Base-by-base conservation (phyloP, 2,113 vertebrate genomes). In the Mesocricetus auratus region DNA sequence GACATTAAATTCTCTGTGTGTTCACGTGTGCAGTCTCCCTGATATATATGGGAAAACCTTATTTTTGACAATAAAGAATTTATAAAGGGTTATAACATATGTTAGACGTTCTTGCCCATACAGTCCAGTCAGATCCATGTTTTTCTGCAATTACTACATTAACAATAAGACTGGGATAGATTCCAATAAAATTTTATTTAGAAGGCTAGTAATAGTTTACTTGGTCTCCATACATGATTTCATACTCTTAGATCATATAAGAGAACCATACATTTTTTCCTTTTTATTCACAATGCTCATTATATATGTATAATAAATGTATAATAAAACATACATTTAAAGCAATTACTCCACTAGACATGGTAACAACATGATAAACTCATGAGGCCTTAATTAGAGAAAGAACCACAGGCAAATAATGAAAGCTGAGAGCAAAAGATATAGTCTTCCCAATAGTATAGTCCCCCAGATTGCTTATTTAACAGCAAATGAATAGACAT, bases 181-280 rank as follows among this genome's bases (percentile, higher is more conserved):
- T 83, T 86, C 36, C 11, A 74, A 21, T 56, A 82, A 94, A 94
- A 60, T 50, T 50, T 79, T 68, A 45, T 87, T 90, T 45, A 58
- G 0, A 58, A 86, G 68, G 33, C 0, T 60, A 16, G 7, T 8
- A 66, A 21, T 75, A 36, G 36, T 50, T 89, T 5, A 93, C 81
- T 95, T 81, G 75, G 3, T 2, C 11, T 11, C 42, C 2, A 0
- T 21, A 21, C 6, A 5, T 47, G 53, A 16, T 75, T 93, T 93
- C 11, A 29, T 82, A 53, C 9, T 88, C 15, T 17, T 71, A 24
- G 5, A 29, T 47, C 7, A 24, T 62, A 64, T 1, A 42, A 64
- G 7, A 7, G 10, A 60, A 0, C 11, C 56, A 24, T 26, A 42
- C 36, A 39, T 26, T 45, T 42, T 75, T 42, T 33, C 9, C 7